Percentiles rank a stretch among this genome's conserved stretches.
These are phyloP conservation scores for Abrostola triplasia DNA, from an alignment of 2,888 invertebrate genomes.

Conservation along the genomic window DNA sequence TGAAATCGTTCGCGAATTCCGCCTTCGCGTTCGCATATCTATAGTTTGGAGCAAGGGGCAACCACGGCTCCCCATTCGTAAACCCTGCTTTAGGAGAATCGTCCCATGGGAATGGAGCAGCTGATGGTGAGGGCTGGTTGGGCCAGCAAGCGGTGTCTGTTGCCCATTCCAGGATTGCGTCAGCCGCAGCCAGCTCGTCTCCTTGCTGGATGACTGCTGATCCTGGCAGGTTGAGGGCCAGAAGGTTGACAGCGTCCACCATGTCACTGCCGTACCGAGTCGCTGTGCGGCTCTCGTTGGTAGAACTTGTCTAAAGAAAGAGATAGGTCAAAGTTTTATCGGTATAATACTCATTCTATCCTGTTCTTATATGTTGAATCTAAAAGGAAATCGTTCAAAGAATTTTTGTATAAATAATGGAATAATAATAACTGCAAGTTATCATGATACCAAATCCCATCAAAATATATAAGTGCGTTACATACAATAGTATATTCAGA, in stretches of 20 bases:
- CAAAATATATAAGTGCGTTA: not conserved
- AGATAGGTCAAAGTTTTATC: not conserved
- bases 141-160: slow-evolving; percentile 84
- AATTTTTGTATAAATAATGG: too few relatives aligned
- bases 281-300: slow-evolving; percentile 76
- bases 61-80: slow-evolving; percentile 90
- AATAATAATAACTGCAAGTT: too few relatives aligned
- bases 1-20: slow-evolving; percentile 84
- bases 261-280: slow-evolving; percentile 90
- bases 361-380: not conserved
- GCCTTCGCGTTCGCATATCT: slow-evolving; percentile 89
- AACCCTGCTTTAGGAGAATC: slow-evolving; percentile 81
- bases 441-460: too few relatives aligned
- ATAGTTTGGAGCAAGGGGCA: slow-evolving; percentile 90
- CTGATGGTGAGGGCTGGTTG: slow-evolving; percentile 65
- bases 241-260: slow-evolving; percentile 91
- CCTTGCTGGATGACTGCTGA: slow-evolving; percentile 94
- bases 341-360: too few relatives aligned
- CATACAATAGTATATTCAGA: not conserved
- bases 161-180: slow-evolving; percentile 87
- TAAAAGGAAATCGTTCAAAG: not conserved
- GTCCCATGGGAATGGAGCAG: slow-evolving; percentile 82
- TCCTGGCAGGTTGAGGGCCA: slow-evolving; percentile 92
- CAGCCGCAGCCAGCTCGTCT: slow-evolving; percentile 91
- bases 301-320: slow-evolving; percentile 73